phyloP scores from a whole-genome alignment of 2,113 vertebrate genomes.

The Chrysemys picta region DNA sequence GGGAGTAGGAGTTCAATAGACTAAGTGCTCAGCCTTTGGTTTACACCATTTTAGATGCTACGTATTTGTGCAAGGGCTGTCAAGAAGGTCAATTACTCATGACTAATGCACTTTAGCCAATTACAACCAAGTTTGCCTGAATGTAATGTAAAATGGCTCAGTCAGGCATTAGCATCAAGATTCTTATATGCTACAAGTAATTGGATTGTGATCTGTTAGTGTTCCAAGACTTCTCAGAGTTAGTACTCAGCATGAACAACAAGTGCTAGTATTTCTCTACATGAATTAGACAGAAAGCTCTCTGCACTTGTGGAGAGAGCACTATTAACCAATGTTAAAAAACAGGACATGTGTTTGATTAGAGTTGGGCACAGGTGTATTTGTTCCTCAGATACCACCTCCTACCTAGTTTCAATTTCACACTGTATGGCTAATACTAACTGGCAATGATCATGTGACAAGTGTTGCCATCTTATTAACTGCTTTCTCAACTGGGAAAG shows the following conservation, averaged over 20 bases:
- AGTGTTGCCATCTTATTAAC: not conserved
- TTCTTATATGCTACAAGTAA: not conserved
- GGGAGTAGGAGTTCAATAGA: not conserved
- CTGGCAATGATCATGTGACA: not conserved
- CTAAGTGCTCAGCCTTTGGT: not conserved
- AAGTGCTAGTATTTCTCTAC: not conserved
- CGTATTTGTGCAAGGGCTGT: not conserved
- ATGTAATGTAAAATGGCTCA: not conserved
- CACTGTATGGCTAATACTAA: not conserved
- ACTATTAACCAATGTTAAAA: not conserved
- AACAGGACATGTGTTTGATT: not conserved
- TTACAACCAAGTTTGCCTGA: not conserved
- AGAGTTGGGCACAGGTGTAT: rapidly evolving
- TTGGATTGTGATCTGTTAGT: not conserved
- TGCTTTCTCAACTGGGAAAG: not conserved
- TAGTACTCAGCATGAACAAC: not conserved
- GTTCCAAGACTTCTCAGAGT: not conserved
- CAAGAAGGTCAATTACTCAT: not conserved
- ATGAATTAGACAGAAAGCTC: not conserved
- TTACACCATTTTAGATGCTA: not conserved
- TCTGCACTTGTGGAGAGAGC: not conserved
- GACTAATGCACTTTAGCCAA: not conserved
- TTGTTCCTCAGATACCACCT: not conserved
- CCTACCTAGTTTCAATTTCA: not conserved
- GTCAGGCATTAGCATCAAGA: not conserved